A percentile compares a stretch with the other conserved stretches of the same genome.
phyloP scores from a whole-genome alignment of 2,113 vertebrate genomes.

The Piaya cayana region DNA sequence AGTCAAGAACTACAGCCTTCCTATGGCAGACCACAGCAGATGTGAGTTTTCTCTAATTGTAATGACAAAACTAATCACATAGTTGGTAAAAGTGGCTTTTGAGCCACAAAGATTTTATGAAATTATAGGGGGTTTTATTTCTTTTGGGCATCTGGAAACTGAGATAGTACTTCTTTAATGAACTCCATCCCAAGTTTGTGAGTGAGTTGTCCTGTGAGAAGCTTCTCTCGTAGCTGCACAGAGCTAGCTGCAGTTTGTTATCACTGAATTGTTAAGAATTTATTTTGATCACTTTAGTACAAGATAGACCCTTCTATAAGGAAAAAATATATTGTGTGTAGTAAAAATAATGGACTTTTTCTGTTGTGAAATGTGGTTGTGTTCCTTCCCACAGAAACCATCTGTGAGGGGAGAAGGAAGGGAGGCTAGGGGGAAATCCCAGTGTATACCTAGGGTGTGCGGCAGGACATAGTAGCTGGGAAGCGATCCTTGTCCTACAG shows the following conservation, averaged over 20 bases:
- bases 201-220: neutral
- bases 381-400: slow-evolving; percentile 3
- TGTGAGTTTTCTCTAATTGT: neutral
- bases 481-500: neutral
- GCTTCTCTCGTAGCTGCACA: neutral
- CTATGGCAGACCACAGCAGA: neutral
- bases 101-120: neutral
- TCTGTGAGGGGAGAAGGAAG: neutral
- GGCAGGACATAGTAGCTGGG: neutral
- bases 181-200: neutral
- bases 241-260: neutral
- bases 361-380: neutral
- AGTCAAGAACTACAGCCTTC: neutral
- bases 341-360: neutral
- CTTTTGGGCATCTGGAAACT: neutral
- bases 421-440: neutral
- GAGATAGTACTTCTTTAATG: neutral
- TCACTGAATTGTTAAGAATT: neutral
- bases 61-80: neutral
- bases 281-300: neutral
- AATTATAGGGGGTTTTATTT: neutral
- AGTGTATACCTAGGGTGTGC: rapidly evolving
- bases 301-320: neutral
- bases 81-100: neutral
- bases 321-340: neutral